Base-by-base conservation (phyloP, 2,797 vertebrate genomes). In the Coendou prehensilis region DNA sequence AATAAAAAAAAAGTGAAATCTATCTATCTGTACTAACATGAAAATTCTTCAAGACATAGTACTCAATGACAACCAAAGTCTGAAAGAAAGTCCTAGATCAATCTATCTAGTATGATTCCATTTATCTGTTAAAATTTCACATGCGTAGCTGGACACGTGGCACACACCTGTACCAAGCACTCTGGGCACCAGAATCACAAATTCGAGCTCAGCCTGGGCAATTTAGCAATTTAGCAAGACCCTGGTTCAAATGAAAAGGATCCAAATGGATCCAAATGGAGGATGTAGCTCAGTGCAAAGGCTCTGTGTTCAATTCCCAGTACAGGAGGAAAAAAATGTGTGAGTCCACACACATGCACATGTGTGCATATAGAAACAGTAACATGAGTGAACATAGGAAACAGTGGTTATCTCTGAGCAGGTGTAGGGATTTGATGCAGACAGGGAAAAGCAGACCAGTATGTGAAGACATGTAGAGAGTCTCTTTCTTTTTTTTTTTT, bases 81-180 rank as follows among this genome's bases (percentile, higher is more conserved):
- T 5, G 4, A 85, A 94, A 93, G 91, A 41, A 92, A 91, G 56
- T 91, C 18, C 52, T 69, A 89, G 37, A 57, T 59, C 56, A 81
- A 33, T 56, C 13, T 54, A 41, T 59, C 8, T 41, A 50, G 41
- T 47, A 54, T 75, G 5, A 84, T 50, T 23, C 45, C 20, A 79
- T 84, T 78, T 80, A 57, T 79, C 87, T 93, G 26, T 28, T 93
- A 94, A 89, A 82, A 94, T 75, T 30, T 22, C 33, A 75, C 23
- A 6, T 91, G 75, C 47, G 41, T 73, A 73, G 14, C 23, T 50
- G 45, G 45, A 28, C 5, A 10, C 26, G 26, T 47, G 20, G 71
- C 20, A 13, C 28, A 17, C 5, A 50, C 73, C 41, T 17, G 13
- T 15, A 78, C 47, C 75, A 7, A 78, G 14, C 75, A 50, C 47